Evolutionary conservation across 2,888 invertebrate genomes (phyloP).

Genomic region (Pristionchus mayeri): DNA sequence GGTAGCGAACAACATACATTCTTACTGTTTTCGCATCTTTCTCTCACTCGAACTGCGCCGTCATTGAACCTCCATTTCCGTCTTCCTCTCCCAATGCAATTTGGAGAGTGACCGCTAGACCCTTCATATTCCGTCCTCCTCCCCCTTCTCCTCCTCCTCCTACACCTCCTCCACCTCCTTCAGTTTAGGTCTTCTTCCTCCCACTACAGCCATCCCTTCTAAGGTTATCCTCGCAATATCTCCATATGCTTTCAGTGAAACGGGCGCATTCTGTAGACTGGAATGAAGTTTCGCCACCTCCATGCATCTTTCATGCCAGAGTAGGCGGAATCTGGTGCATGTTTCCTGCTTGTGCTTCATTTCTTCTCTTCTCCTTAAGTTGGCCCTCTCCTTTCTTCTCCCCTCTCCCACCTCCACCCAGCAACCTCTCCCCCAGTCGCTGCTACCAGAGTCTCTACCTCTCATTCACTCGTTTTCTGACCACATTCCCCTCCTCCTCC

Average conservation of each 20-base stretch:
- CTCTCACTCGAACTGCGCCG: slow-evolving; percentile 10
- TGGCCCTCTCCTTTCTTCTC: background rate
- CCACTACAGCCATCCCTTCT: background rate
- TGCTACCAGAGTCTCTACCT: slow-evolving; percentile 1
- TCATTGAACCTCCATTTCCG: slow-evolving; percentile 25
- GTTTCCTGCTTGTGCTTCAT: slow-evolving; percentile 35
- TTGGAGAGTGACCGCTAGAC: slow-evolving; percentile 32
- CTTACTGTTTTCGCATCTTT: slow-evolving; percentile 25
- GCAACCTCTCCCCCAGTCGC: slow-evolving; percentile 1
- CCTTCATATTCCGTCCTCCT: background rate
- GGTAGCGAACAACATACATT: slow-evolving; percentile 5
- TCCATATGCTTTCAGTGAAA: background rate
- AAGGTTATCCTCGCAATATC: background rate
- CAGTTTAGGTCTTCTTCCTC: background rate
- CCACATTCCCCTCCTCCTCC: slow-evolving; percentile 5
- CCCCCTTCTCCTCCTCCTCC: too few species aligned
- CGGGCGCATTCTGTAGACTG: background rate
- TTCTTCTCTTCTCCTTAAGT: slow-evolving; percentile 1
- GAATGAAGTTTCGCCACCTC: background rate
- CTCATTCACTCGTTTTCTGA: slow-evolving; percentile 29
- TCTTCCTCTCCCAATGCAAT: slow-evolving; percentile 27
- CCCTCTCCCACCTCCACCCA: too few species aligned
- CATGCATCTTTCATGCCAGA: background rate
- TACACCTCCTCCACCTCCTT: too few species aligned
- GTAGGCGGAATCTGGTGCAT: slow-evolving; percentile 15